Evolutionary conservation across 2,888 invertebrate species (phyloP).

Genomic region (Prosopocoilus inquinatus): DNA sequence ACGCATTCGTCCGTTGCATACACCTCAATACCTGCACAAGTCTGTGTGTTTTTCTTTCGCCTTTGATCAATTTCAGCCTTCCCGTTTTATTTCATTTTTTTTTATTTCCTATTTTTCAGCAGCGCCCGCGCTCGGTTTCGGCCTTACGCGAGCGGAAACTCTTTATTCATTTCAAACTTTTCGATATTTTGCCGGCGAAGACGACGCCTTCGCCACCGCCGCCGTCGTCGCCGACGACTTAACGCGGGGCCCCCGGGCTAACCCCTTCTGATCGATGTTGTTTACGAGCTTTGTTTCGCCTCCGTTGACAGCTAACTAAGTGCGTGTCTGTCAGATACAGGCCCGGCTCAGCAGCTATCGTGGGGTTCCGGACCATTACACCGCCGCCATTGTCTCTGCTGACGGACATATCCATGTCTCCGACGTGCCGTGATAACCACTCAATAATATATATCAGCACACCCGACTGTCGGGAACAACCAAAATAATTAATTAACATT

Average conservation of each 20-base stretch:
- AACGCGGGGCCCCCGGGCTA: constrained; percentile 9
- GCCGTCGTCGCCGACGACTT: too few species aligned
- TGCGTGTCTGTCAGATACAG: constrained; percentile 45
- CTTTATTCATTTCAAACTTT: neutral
- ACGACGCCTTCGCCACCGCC: too few species aligned
- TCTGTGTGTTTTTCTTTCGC: constrained; percentile 42
- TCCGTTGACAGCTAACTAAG: constrained; percentile 45
- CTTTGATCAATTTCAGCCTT: constrained; percentile 44
- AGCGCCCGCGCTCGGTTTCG: neutral
- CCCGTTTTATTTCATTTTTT: constrained; percentile 27
- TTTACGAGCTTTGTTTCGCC: constrained; percentile 28
- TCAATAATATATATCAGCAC: constrained; percentile 25
- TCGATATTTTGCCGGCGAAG: neutral
- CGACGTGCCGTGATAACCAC: constrained; percentile 31
- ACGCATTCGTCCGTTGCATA: constrained; percentile 45
- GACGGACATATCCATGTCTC: constrained; percentile 34
- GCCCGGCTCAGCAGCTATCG: constrained; percentile 35
- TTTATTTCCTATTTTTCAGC: constrained; percentile 23
- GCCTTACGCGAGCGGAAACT: neutral
- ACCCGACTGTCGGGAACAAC: neutral
- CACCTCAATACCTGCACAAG: constrained; percentile 50
- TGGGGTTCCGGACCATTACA: constrained; percentile 40
- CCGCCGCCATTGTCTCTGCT: constrained; percentile 34
- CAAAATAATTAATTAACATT: constrained; percentile 3
- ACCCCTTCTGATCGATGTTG: constrained; percentile 21